Evolutionary conservation across 2,888 invertebrate genomes (phyloP), one percentile per base, ranked within the genome.

Genomic region (Lingula anatina): DNA sequence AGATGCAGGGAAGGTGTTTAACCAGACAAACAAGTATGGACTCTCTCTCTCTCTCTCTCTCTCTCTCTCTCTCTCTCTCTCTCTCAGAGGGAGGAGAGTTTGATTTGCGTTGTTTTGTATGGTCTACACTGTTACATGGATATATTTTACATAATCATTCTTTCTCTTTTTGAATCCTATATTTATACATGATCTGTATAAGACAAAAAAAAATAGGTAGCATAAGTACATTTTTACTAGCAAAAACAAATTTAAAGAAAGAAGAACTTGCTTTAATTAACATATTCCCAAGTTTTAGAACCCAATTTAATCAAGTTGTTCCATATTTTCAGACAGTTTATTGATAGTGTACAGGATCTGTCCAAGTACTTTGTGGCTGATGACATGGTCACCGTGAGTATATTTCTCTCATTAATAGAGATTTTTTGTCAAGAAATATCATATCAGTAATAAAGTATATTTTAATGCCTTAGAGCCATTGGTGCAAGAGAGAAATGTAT

Each of bases 1-100:
- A 60, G 94, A 95, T 65, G 84, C 88, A 54, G 95, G 95, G 57
- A 94, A 94, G 82, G 84, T 85, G 63, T 94, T 90, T 81, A 87
- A 92, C 71, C 87, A 85, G 75, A 89, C 93, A 76, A 93, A n/a
- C n/a, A n/a, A n/a, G n/a, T n/a, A n/a, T n/a, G n/a, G n/a, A n/a
- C n/a, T n/a, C n/a, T n/a, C n/a, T 94, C 81, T n/a, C n/a, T n/a
- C n/a, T n/a, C n/a, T n/a, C n/a, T n/a, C n/a, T n/a, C n/a, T n/a
- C n/a, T n/a, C n/a, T n/a, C n/a, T n/a, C n/a, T n/a, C n/a, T n/a
- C n/a, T n/a, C n/a, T n/a, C n/a, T n/a, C n/a, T n/a, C n/a, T n/a
- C n/a, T n/a, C n/a, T n/a, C n/a, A n/a, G n/a, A n/a, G n/a, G n/a
- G n/a, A n/a, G n/a, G n/a, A n/a, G n/a, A n/a, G n/a, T n/a, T n/a